Evolutionary conservation across 2,797 vertebrate species (phyloP).

Genomic region (Erethizon dorsatum): DNA sequence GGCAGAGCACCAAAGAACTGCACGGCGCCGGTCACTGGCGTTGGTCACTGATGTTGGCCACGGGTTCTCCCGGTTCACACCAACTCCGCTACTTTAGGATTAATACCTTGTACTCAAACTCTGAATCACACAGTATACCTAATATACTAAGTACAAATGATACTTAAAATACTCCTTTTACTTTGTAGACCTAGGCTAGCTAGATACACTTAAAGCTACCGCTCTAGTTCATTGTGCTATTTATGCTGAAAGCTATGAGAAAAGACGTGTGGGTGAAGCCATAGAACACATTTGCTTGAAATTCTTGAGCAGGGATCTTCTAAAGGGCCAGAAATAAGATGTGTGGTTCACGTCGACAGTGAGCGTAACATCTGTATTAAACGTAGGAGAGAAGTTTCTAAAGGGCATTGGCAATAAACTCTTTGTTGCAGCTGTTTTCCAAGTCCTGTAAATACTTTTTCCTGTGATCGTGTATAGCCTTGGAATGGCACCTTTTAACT

Average conservation of each 20-base stretch:
- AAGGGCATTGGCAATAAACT: constrained; percentile 99
- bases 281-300: constrained; percentile 90
- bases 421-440: constrained; percentile 96
- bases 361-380: constrained; percentile 86
- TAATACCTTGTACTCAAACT: constrained; percentile 61
- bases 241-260: constrained; percentile 82
- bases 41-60: background rate
- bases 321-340: constrained; percentile 89
- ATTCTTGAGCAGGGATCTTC: constrained; percentile 90
- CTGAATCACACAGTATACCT: constrained; percentile 65
- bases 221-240: constrained; percentile 82
- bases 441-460: constrained; percentile 93
- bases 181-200: constrained; percentile 79
- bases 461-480: constrained; percentile 91
- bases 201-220: constrained; percentile 80
- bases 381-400: constrained; percentile 87
- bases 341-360: constrained; percentile 86
- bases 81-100: constrained; percentile 62
- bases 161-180: constrained; percentile 62
- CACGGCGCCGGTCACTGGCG: background rate
- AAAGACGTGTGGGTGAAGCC: constrained; percentile 89
- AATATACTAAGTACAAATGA: constrained; percentile 75
- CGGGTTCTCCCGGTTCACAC: constrained; percentile 6
- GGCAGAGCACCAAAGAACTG: constrained; percentile 83
- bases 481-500: constrained; percentile 92